These are phyloP conservation scores for Machimus rusticus DNA, from an alignment of 2,888 invertebrate genomes.

Conservation along the genomic window DNA sequence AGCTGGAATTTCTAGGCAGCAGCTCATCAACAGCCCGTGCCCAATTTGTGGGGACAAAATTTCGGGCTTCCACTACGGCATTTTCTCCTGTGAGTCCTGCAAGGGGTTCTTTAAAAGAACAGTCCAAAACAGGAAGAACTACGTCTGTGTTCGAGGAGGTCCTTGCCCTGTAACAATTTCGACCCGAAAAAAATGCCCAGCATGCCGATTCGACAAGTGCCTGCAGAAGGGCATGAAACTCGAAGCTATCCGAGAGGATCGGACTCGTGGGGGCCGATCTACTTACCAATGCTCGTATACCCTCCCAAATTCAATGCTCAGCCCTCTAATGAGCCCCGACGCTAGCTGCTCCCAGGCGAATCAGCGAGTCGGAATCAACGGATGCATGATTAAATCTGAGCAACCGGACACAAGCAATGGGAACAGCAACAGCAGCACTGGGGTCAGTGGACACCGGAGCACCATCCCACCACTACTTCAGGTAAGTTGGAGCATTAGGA, in stretches of 20 bases:
- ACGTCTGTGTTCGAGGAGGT: conserved; percentile 89
- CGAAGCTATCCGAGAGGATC: conserved; percentile 94
- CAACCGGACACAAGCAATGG: conserved; percentile 58
- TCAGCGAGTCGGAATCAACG: conserved; percentile 62
- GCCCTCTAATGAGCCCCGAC: conserved; percentile 64
- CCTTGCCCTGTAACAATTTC: conserved; percentile 92
- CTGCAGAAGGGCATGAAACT: conserved; percentile 95
- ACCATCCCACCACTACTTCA: conserved; percentile 65
- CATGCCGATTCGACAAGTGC: conserved; percentile 96
- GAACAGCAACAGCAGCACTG: conserved; percentile 43
- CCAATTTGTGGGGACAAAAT: conserved; percentile 96
- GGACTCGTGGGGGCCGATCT: conserved; percentile 93
- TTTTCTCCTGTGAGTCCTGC: conserved; percentile 97
- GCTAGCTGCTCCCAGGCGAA: conserved; percentile 49
- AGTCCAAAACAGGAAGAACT: conserved; percentile 97
- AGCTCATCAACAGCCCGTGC: conserved; percentile 91
- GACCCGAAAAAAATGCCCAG: conserved; percentile 95
- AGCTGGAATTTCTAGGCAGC: conserved; percentile 85
- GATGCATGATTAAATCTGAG: conserved; percentile 65
- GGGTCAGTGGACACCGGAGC: conserved; percentile 54
- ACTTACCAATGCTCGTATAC: conserved; percentile 96
- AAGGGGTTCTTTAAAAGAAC: conserved; percentile 98
- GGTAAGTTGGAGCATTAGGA: background rate
- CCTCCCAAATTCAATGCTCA: conserved; percentile 74
- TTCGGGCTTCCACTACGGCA: conserved; percentile 97